These are phyloP conservation scores for Esperia sulphurella DNA, from an alignment of 2,888 invertebrate species.

Conservation along the genomic window DNA sequence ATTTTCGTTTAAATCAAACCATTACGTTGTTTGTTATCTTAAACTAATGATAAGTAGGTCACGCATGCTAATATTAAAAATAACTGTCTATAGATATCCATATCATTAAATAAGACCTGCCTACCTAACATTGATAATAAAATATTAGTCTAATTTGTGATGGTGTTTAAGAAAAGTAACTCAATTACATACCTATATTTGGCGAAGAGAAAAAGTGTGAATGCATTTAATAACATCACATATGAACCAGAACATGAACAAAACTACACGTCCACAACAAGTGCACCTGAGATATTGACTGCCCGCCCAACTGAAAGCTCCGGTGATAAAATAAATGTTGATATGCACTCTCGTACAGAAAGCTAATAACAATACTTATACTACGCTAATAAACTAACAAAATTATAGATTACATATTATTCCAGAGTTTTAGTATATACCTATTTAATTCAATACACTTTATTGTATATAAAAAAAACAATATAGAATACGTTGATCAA, in stretches of 20 bases:
- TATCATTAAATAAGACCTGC: not conserved
- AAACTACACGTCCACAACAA: constrained; percentile 43
- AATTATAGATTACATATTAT: not conserved
- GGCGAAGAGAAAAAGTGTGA: not conserved
- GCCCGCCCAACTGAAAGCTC: constrained; percentile 47
- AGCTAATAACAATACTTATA: not conserved
- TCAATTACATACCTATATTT: not conserved
- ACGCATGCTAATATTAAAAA: not conserved
- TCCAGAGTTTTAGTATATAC: no score
- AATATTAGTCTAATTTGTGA: no score
- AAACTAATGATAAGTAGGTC: not conserved
- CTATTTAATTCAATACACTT: no score
- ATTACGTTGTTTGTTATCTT: not conserved
- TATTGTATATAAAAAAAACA: no score
- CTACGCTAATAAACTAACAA: not conserved
- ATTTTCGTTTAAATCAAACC: not conserved
- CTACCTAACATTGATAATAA: not conserved
- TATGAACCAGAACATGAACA: constrained; percentile 2
- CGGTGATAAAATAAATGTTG: constrained; percentile 41
- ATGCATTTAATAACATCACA: not conserved
- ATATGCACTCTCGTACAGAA: not conserved
- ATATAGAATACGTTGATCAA: no score
- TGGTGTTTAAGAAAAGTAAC: not conserved
- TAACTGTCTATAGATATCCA: not conserved
- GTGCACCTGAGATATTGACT: constrained; percentile 47